Base-by-base conservation (phyloP, 2,888 invertebrate species). In the Platycnemis pennipes region DNA sequence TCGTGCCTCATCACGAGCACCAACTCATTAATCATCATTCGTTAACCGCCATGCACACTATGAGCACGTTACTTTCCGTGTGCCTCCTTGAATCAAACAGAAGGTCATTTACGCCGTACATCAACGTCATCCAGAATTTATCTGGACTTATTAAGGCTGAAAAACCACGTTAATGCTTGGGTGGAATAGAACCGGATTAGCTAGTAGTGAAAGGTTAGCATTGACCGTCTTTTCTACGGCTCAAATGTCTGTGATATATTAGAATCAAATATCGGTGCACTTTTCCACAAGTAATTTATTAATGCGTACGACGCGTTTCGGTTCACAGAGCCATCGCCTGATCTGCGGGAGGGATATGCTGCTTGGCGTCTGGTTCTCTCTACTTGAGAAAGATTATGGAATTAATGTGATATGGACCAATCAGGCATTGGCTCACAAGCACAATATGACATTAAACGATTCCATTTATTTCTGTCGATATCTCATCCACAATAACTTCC, bases 1-100 rank as follows among this genome's bases (percentile, higher is more conserved):
- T 91, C 91, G 69, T 91, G 69, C 69, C 91, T 91, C 91, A 91
- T 91, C 91, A 91, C 56, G 91, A 63, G 56, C 63, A 63, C 37
- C 91, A 11, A 63, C 63, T 42, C 91, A 91, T 91, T 91, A 91
- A 91, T 91, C 91, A 91, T 63, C 63, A 91, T 91, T 91, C 91
- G 63, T 91, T 91, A 63, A 63, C 91, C 91, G 91, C 63, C 91
- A 91, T 44, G 63, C 91, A 63, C 91, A 63, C 63, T 91, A 91
- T 91, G 91, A 91, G 56, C 91, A 91, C 91, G 91, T 44, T 91
- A 42, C 44, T 42, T 63, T 63, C 63, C 91, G 63, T 53, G 44
- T 56, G 91, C 63, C 91, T 91, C 91, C 91, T 91, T 91, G 91
- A 91, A 91, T 91, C 56, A 63, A 91, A 91, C 69, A 91, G 45